Conservation (phyloP, 2,113 vertebrate species). For the Nematolebias whitei region DNA sequence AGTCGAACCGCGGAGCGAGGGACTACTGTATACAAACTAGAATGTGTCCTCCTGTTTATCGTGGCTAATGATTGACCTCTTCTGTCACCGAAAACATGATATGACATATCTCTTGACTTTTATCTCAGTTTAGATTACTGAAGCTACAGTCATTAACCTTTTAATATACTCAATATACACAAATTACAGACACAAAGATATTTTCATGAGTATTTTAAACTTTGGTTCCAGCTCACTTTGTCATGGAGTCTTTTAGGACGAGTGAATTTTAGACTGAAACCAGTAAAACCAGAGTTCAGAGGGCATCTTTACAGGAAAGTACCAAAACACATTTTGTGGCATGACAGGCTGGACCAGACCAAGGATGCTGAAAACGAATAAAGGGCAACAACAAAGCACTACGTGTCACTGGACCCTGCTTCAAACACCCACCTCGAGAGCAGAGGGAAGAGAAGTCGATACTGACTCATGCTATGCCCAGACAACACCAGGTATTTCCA, state of each 20-base stretch:
- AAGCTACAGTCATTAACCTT: slow-evolving; percentile 10
- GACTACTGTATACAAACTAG: too few species aligned
- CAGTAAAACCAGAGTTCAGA: slow-evolving; percentile 17
- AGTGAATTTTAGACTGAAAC: slow-evolving; percentile 14
- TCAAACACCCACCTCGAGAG: slow-evolving; percentile 58
- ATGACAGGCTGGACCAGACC: slow-evolving; percentile 14
- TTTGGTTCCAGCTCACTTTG: background rate
- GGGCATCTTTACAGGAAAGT: slow-evolving; percentile 2
- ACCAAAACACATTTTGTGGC: slow-evolving; percentile 18
- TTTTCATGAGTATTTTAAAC: slow-evolving; percentile 30
- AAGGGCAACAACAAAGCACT: slow-evolving; percentile 48
- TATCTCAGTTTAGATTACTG: too few species aligned
- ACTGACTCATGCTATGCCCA: slow-evolving; percentile 53
- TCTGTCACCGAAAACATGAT: too few species aligned
- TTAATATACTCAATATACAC: slow-evolving; percentile 24
- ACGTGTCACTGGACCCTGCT: slow-evolving; percentile 49
- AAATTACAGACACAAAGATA: slow-evolving; percentile 7
- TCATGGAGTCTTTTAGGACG: slow-evolving; percentile 1
- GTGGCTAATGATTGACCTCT: too few species aligned
- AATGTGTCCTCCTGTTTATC: too few species aligned
- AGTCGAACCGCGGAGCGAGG: too few species aligned
- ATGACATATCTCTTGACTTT: too few species aligned
- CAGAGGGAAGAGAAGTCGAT: slow-evolving; percentile 66
- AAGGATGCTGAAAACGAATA: slow-evolving; percentile 39
- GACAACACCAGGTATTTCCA: slow-evolving; percentile 52